Evolutionary conservation across 92 coral and sea anemone genomes (phyloP), one percentile per base, ranked within the genome.

Genomic region (Galaxea fascicularis): DNA sequence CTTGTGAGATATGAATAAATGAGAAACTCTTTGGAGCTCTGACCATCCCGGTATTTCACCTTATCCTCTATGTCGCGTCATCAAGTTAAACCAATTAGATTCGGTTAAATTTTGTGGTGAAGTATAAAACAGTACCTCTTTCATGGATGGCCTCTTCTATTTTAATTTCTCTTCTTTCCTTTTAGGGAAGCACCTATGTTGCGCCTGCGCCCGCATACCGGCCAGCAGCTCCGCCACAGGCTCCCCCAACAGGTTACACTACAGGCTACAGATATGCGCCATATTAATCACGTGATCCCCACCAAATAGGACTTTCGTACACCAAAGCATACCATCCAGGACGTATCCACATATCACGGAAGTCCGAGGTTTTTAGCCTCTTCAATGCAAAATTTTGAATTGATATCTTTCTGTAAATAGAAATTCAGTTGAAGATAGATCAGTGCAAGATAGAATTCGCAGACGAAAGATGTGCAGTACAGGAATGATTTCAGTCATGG

Each of bases 181-280:
- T 58, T 60, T 77, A 93, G 94, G 91, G 94, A 56, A 77, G 81
- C 65, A 91, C 94, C 2, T 91, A 91, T 70, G 91, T 91, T 26
- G 85, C 95, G 14, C 87, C 92, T 1, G 74, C 93, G 10, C 82
- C 95, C 10, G 89, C 95, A 65, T 94, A 94, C 88, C 85, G 98
- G 45, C 82, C 98, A 66, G 89, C 91, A 67, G 88, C 91, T 44
- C 89, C 95, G 4, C 91, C 93, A 59, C 95, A 90, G 11, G 95
- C 95, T 46, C 95, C 95, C 14, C 92, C 94, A 49, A 86, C 89
- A 30, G 90, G 89, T 41, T 94, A 94, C 78, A 91, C 91, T 31
- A 92, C 98, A 20, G 93, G 95, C 63, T 94, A 92, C 95, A 87
- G 98, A 89, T 94, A 94, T 60, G 90, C 95, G 58, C 98, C 98